These are phyloP conservation scores for Philotrypesis tridentata DNA, from an alignment of 1,140 invertebrate species.

Conservation along the genomic window DNA sequence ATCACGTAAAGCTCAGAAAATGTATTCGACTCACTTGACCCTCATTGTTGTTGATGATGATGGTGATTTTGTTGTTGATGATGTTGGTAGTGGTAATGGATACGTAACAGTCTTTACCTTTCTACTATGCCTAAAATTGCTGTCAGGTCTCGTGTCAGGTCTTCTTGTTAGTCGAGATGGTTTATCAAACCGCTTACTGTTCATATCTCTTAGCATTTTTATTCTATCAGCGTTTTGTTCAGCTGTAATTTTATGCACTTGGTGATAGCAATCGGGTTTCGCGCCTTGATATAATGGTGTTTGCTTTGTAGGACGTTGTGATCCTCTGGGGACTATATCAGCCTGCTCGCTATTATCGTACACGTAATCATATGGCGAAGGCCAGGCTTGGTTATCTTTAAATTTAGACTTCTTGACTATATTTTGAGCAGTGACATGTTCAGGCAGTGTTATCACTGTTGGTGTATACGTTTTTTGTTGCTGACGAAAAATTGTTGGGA, in stretches of 20 bases:
- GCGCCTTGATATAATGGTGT: neutral
- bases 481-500: too few species aligned
- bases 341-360: conserved; percentile 57
- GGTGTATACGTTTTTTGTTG: neutral
- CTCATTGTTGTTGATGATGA: too few species aligned
- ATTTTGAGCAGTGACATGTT: neutral
- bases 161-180: neutral
- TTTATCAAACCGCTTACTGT: neutral
- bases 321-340: conserved; percentile 17
- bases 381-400: conserved; percentile 60
- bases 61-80: too few species aligned
- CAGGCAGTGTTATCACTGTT: neutral
- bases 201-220: neutral
- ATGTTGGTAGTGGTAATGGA: too few species aligned
- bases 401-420: conserved; percentile 56
- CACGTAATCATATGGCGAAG: conserved; percentile 64
- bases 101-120: neutral
- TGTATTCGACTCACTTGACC: neutral
- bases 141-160: too few species aligned
- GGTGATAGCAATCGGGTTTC: neutral
- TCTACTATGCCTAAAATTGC: neutral
- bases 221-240: neutral
- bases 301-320: neutral
- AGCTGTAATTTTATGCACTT: too few species aligned
- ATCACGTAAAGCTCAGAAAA: neutral